Evolutionary conservation across 2,888 invertebrate species (phyloP).

Genomic region (Chrysina gloriosa): DNA sequence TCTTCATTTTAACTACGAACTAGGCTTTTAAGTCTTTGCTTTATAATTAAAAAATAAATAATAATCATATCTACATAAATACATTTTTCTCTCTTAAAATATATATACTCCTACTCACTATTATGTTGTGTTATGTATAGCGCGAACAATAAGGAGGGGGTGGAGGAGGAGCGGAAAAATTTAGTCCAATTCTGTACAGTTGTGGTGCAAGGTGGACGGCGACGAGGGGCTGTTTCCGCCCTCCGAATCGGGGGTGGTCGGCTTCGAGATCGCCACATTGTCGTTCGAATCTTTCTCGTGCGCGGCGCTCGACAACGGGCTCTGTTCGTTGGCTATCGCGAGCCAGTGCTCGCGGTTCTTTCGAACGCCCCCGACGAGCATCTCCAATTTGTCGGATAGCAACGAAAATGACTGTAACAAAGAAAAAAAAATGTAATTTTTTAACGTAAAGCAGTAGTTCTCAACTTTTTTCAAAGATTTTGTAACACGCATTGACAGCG

Average conservation of each 20-base stretch:
- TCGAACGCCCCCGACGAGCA: slow-evolving; percentile 84
- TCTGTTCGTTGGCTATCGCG: slow-evolving; percentile 71
- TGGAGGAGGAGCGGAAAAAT: not conserved
- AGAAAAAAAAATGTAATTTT: too few relatives aligned
- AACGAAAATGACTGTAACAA: slow-evolving; percentile 83
- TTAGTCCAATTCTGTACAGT: slow-evolving; percentile 43
- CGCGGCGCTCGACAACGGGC: slow-evolving; percentile 48
- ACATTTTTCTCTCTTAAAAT: slow-evolving; percentile 24
- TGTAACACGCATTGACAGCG: too few relatives aligned
- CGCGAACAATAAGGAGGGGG: not conserved
- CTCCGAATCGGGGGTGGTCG: slow-evolving; percentile 54
- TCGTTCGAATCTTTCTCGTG: slow-evolving; percentile 59
- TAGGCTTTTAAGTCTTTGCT: slow-evolving; percentile 46
- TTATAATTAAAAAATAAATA: slow-evolving; percentile 47
- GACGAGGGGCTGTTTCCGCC: slow-evolving; percentile 44
- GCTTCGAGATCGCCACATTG: slow-evolving; percentile 56
- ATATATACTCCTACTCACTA: not conserved
- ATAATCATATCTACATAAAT: slow-evolving; percentile 47
- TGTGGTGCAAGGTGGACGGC: too few relatives aligned
- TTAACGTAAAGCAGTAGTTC: too few relatives aligned
- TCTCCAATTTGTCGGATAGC: slow-evolving; percentile 81
- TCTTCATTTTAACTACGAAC: slow-evolving; percentile 38
- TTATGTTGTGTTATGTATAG: not conserved
- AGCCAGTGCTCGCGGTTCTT: slow-evolving; percentile 88
- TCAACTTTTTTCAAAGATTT: too few relatives aligned